Evolutionary conservation across 2,888 invertebrate genomes (phyloP).

Genomic region (Acleris emargana): DNA sequence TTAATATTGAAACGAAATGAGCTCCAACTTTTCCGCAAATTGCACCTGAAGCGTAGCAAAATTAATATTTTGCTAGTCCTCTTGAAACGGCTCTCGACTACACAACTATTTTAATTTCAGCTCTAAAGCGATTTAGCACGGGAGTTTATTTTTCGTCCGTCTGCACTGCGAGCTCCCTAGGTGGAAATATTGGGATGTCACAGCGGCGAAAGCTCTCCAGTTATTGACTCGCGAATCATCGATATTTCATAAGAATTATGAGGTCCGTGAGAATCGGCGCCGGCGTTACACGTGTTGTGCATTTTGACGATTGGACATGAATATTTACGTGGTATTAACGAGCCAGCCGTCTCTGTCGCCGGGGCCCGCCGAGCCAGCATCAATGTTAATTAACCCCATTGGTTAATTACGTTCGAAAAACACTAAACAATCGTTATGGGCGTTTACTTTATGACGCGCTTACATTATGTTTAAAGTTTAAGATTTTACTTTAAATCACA

Average conservation of each 20-base stretch:
- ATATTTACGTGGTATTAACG: constrained; percentile 43
- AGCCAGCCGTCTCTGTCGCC: constrained; percentile 13
- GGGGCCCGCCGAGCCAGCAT: constrained; percentile 9
- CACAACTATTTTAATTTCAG: constrained; percentile 36
- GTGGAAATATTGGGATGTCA: constrained; percentile 16
- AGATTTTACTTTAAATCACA: too few relatives aligned
- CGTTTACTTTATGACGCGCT: not conserved
- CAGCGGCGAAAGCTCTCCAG: constrained; percentile 18
- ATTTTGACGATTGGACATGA: constrained; percentile 41
- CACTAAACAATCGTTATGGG: constrained; percentile 1
- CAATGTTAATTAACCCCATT: constrained; percentile 20
- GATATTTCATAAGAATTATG: constrained; percentile 32
- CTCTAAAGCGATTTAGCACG: constrained; percentile 20
- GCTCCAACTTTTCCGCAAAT: constrained; percentile 12
- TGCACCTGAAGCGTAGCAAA: constrained; percentile 16
- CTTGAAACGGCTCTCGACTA: constrained; percentile 27
- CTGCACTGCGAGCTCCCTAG: constrained; percentile 7
- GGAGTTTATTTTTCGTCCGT: constrained; percentile 10
- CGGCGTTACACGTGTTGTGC: constrained; percentile 33
- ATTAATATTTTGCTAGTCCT: constrained; percentile 26
- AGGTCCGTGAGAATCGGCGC: constrained; percentile 25
- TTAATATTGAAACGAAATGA: constrained; percentile 11
- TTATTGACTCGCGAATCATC: constrained; percentile 44
- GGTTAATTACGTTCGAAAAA: constrained; percentile 19
- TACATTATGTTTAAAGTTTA: not conserved